Base-by-base conservation (phyloP, 2,113 vertebrate genomes). In the Aphyosemion australe region DNA sequence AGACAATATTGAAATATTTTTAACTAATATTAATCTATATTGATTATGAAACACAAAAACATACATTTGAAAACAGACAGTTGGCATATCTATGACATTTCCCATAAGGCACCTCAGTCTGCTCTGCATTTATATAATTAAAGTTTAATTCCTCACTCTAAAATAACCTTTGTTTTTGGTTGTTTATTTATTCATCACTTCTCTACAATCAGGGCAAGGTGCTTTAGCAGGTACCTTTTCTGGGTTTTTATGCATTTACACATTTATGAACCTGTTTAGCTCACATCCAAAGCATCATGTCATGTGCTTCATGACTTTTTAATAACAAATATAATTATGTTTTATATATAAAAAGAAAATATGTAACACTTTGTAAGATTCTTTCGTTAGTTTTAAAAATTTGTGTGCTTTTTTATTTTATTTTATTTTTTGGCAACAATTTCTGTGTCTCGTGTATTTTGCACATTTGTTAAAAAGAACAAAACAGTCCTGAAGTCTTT, bases 81-180 rank as follows among this genome's bases (percentile, higher is more conserved):
- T 62, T 62, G 48, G 48, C 48, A 65, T 13, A 58, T 61, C 21
- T 70, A 31, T 53, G 41, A 75, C 34, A 26, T 70, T 12, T 77
- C 57, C 62, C 32, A 66, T 84, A 85, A 89, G 86, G 88, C 86
- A 88, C 86, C 86, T 76, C 19, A 70, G 64, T 73, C 67, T 77
- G 50, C 41, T 79, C 56, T 12, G 21, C 65, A 37, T 74, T 51
- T 39, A 57, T 52, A 57, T 3, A 60, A 58, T 61, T 48, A 9
- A 73, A 18, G 34, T 48, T 53, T 21, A 72, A 74, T 57, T 31
- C 7, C 6, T 46, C 60, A 54, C 48, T 2, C 53, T 60, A 19
- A 13, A 55, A 43, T 55, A 43, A 47, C 4, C 2, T 41, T 55
- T 34, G 8, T 59, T 12, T 31, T 59, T 12, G 16, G 20, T 21